Evolutionary conservation across 2,113 vertebrate species (phyloP).

Genomic region (Albula goreensis): DNA sequence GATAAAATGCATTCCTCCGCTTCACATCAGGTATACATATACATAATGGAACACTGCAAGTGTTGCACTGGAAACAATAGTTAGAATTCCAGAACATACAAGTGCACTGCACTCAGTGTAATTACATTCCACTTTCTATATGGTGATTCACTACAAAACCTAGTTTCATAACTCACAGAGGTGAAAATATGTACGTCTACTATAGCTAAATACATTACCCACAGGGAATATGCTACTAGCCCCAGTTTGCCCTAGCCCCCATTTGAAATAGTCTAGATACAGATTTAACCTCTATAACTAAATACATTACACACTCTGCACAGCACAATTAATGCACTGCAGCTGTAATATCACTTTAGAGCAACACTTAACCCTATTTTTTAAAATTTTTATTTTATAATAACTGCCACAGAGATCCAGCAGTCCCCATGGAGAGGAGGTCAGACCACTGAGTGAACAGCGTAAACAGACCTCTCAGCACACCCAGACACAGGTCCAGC

Average conservation of each 20-base stretch:
- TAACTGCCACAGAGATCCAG: slow-evolving; percentile 49
- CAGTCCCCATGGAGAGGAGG: slow-evolving; percentile 42
- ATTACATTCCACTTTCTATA: not conserved
- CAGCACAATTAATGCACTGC: not conserved
- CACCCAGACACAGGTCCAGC: slow-evolving; percentile 57
- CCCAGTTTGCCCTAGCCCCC: too few relatives aligned
- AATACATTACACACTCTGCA: not conserved
- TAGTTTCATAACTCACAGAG: not conserved
- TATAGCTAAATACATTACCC: not conserved
- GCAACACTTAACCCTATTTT: not conserved
- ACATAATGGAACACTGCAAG: not conserved
- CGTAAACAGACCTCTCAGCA: slow-evolving; percentile 36
- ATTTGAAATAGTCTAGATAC: too few relatives aligned
- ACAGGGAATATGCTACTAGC: too few relatives aligned
- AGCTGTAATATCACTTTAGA: not conserved
- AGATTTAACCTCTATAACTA: too few relatives aligned
- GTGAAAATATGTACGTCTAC: not conserved
- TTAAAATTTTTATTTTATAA: too few relatives aligned
- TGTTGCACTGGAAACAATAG: not conserved
- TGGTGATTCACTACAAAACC: not conserved
- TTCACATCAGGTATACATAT: slow-evolving; percentile 48
- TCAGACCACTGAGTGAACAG: slow-evolving; percentile 43
- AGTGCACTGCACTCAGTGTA: not conserved
- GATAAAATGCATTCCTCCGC: slow-evolving; percentile 53
- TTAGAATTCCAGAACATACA: not conserved